Evolutionary conservation across 2,797 vertebrate species (phyloP), one percentile per base, ranked within the genome.

Genomic region (Sus cebifrons): DNA sequence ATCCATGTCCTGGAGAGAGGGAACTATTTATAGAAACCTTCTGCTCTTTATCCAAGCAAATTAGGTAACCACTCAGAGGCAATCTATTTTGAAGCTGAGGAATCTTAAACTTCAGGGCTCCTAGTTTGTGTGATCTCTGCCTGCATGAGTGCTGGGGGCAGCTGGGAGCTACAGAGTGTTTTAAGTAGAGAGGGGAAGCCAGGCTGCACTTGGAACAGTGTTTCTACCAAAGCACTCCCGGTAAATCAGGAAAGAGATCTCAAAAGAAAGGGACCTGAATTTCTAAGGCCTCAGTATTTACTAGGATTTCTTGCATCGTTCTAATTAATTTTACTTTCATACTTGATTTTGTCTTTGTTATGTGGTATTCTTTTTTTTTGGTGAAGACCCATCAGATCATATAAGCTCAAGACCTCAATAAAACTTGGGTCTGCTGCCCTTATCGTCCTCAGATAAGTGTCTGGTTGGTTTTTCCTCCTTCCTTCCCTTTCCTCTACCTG

Each of bases 301-400:
- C 90, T 73, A 87, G 60, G 27, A 86, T 96, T 75, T 81, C 5
- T 75, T 58, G n/a, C 32, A 52, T 58, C 64, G 54, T 29, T 88
- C 32, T 89, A 82, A 62, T 62, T 62, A 32, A 54, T 40, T 29
- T 56, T 86, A n/a, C 4, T 84, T 84, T 90, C 27, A 25, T 32
- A 40, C 20, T 52, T 87, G 70, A 70, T n/a, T 86, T 86, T 89
- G 29, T 16, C 36, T 71, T 75, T 75, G n/a, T 56, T 65, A 86
- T 32, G 78, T 71, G 64, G 40, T 58, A 20, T 79, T 25, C 32
- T 73, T 79, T 52, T 85, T 78, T 25, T 18, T 49, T 83, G 11
- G 40, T 6, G 54, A 92, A 14, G 67, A 68, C 0, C 12, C 5
- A 18, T 73, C 44, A 60, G 64, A 62, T 89, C 25, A 14, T 25